phyloP scores from a whole-genome alignment of 2,888 invertebrate genomes.

The Tinea semifulvella region DNA sequence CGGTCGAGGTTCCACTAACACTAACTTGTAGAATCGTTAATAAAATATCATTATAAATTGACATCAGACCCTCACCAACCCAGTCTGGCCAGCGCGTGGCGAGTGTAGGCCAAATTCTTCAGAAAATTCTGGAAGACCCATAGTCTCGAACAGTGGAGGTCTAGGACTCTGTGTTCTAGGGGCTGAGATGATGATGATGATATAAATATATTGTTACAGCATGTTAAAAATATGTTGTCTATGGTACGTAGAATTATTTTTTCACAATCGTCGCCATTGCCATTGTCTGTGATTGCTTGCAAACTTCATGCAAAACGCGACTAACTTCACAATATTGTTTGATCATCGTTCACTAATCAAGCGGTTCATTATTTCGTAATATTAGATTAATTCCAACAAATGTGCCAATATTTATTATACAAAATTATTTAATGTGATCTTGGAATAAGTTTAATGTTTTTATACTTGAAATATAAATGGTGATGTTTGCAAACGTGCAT shows the following conservation, averaged over 20 bases:
- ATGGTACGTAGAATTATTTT: constrained; percentile 16
- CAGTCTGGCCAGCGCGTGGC: no score
- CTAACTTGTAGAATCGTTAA: no score
- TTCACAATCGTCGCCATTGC: constrained; percentile 38
- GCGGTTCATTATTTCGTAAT: constrained; percentile 54
- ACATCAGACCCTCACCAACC: no score
- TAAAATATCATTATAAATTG: no score
- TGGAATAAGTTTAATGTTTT: constrained; percentile 29
- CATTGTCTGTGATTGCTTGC: not conserved
- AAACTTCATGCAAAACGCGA: constrained; percentile 33
- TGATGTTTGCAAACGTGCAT: constrained; percentile 57
- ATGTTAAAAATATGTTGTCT: no score
- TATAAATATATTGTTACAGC: no score
- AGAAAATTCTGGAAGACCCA: no score
- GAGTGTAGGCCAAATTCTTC: no score
- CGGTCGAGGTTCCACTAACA: no score
- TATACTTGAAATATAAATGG: constrained; percentile 32
- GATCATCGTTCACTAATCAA: constrained; percentile 60
- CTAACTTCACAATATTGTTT: constrained; percentile 42
- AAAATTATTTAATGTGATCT: constrained; percentile 32
- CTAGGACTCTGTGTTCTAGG: no score
- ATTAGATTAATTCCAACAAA: constrained; percentile 42
- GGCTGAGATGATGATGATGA: no score
- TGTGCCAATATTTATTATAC: constrained; percentile 42
- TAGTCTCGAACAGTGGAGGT: no score